phyloP scores from a whole-genome alignment of 2,113 vertebrate genomes.

The Passer domesticus region DNA sequence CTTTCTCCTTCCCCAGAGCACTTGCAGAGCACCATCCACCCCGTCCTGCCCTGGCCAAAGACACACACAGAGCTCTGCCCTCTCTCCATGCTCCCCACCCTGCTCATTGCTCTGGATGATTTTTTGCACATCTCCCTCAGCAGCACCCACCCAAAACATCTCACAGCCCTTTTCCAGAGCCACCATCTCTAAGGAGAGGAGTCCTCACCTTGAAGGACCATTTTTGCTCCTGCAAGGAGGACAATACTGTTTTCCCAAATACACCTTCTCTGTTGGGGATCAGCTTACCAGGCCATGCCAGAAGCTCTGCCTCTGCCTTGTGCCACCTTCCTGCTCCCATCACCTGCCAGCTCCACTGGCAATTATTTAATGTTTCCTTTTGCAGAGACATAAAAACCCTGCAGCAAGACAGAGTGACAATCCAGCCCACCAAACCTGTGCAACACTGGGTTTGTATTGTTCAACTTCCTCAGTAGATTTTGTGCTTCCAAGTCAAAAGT shows the following conservation, averaged over 20 bases:
- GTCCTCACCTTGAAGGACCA: not conserved
- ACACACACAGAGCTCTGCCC: not conserved
- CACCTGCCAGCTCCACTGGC: not conserved
- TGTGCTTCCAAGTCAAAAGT: constrained; percentile 37
- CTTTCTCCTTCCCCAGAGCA: not conserved
- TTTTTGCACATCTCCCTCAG: not conserved
- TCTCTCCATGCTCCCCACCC: not conserved
- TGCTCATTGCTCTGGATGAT: not conserved
- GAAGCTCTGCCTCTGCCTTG: not conserved
- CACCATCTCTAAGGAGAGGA: not conserved
- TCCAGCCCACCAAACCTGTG: not conserved
- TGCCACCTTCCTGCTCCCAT: not conserved
- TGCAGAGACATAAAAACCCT: not conserved
- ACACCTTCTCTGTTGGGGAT: fast-evolving
- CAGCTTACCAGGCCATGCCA: not conserved
- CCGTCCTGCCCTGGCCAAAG: not conserved
- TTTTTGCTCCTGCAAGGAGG: not conserved
- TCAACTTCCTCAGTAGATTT: not conserved
- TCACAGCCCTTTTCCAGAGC: not conserved
- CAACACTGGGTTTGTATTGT: not conserved
- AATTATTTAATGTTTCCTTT: not conserved
- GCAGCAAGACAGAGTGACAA: not conserved
- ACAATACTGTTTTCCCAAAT: not conserved
- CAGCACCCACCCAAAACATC: not conserved
- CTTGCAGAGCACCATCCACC: not conserved